phyloP scores from a whole-genome alignment of 23 tunicate species.

The Ascidia mentula region DNA sequence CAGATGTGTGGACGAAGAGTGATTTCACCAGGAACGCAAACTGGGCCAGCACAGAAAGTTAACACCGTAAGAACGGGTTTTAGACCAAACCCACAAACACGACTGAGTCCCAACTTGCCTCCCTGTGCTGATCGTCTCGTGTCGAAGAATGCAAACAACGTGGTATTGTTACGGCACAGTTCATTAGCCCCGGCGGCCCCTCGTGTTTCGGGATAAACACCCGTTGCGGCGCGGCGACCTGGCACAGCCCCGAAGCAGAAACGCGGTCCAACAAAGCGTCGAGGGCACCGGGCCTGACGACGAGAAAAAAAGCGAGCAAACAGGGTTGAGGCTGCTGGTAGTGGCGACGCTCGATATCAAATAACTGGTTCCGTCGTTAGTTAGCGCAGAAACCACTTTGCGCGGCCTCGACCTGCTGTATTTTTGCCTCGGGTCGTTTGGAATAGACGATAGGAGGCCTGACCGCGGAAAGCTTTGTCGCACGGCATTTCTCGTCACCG shows the following conservation, averaged over 20 bases:
- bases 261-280: background rate
- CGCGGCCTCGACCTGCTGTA: background rate
- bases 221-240: background rate
- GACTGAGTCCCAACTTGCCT: too few relatives aligned
- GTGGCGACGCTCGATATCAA: background rate
- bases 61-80: too few relatives aligned
- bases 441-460: background rate
- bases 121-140: too few relatives aligned
- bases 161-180: background rate
- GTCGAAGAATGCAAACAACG: conserved; percentile 4
- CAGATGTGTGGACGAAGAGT: too few relatives aligned
- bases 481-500: too few relatives aligned
- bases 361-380: background rate
- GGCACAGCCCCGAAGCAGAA: background rate
- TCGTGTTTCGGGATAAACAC: background rate
- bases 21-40: too few relatives aligned
- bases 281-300: too few relatives aligned
- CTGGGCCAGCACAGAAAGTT: too few relatives aligned
- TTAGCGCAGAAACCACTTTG: background rate
- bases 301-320: background rate
- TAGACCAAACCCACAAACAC: too few relatives aligned
- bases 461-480: too few relatives aligned
- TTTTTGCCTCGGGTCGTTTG: background rate
- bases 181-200: background rate
- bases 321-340: background rate